Evolutionary conservation across 2,113 vertebrate genomes (phyloP), one percentile per base, ranked within the genome.

Genomic region (Typhlomys cinereus): DNA sequence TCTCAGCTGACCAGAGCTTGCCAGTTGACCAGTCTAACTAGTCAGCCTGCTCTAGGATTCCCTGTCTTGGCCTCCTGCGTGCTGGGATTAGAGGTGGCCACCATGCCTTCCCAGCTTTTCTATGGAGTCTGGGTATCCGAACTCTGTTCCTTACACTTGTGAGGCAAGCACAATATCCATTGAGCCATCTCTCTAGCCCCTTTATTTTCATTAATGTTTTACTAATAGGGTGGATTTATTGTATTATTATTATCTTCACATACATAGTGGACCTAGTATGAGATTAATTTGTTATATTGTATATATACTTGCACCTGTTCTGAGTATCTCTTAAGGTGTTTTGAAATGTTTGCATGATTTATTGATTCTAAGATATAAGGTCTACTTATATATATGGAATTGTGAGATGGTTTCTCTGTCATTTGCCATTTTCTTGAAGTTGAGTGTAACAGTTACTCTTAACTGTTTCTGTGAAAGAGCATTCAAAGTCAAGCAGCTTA

Each of bases 311-410:
- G 46, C 23, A 84, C 34, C 57, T 41, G n/a, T 61, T 92, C 34
- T 64, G 93, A 59, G 69, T 85, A 78, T 46, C 61, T 73, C 74
- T 23, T 46, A 90, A 44, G 36, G 91, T 78, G 69, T 92, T 95
- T 82, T 61, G 70, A 90, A 66, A 75, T 76, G 41, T 88, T 39
- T 41, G n/a, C 50, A 27, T 79, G 8, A 2, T 11, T n/a, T 71
- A 66, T 76, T 61, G 27, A n/a, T 83, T 92, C 46, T 52, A 25
- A 75, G 31, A 12, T 11, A 48, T 48, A 44, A 29, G 54, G 10
- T 44, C 61, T 41, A 12, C 39, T 54, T n/a, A n/a, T n/a, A n/a
- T n/a, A n/a, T n/a, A n/a, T n/a, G 78, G 31, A 31, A 66, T 14
- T 54, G 8, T n/a, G 8, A 88, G 44, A 50, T 80, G 11, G 80